These are phyloP conservation scores for Porites cylindrica DNA, from an alignment of 92 coral and sea anemone species.

Conservation along the genomic window DNA sequence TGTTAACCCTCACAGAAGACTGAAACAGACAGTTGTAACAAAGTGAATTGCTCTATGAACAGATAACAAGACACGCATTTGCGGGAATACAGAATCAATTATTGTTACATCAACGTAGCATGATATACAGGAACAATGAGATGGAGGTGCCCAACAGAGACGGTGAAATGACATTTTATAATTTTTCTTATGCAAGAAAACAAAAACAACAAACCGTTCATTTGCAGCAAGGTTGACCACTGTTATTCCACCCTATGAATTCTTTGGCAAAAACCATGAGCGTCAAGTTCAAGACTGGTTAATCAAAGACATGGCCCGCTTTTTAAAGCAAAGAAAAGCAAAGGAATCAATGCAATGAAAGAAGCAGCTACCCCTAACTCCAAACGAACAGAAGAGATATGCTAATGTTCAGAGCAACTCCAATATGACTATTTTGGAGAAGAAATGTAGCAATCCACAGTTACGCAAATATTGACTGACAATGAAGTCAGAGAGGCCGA, in stretches of 20 bases:
- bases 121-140: constrained; percentile 16
- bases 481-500: not conserved
- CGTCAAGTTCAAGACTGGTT: not conserved
- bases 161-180: constrained; percentile 1
- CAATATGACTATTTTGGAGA: too few relatives aligned
- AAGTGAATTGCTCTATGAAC: too few relatives aligned
- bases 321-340: not conserved
- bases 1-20: too few relatives aligned
- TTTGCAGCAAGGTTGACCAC: not conserved
- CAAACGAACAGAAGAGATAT: too few relatives aligned
- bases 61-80: too few relatives aligned
- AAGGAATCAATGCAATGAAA: too few relatives aligned
- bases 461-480: not conserved
- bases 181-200: not conserved
- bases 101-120: not conserved
- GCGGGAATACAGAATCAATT: too few relatives aligned
- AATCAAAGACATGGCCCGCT: not conserved
- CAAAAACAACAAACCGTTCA: not conserved
- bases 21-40: too few relatives aligned
- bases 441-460: too few relatives aligned
- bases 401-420: too few relatives aligned
- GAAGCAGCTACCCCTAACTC: too few relatives aligned
- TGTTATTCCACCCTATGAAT: not conserved
- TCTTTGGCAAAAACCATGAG: not conserved
- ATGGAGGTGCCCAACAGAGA: not conserved